A percentile compares a stretch with the other conserved stretches of the same genome.
Conservation (phyloP, 1,140 invertebrate species). For the Dufourea novaeangliae region DNA sequence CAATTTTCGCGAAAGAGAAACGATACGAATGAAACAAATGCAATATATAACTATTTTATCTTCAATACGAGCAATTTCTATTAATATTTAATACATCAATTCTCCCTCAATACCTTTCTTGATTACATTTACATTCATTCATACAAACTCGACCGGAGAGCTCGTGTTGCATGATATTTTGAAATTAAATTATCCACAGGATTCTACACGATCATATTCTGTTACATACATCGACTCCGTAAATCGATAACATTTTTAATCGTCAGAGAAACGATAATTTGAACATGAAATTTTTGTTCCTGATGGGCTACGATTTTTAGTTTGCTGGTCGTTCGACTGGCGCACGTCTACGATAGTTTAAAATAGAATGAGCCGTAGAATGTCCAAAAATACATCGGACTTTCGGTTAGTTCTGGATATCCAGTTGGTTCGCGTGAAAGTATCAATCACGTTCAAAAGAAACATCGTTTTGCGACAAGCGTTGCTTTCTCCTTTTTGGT, state of each 20-base stretch:
- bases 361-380: slow-evolving; percentile 71
- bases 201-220: too few relatives aligned
- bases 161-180: slow-evolving; percentile 14
- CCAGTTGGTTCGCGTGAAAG: slow-evolving; percentile 48
- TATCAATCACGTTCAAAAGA: background rate
- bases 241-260: slow-evolving; percentile 3
- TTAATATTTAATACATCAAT: background rate
- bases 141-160: background rate
- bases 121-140: background rate
- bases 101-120: background rate
- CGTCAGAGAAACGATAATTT: background rate
- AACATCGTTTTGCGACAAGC: background rate
- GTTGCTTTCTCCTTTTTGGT: background rate
- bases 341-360: slow-evolving; percentile 52
- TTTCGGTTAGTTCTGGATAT: slow-evolving; percentile 64
- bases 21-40: background rate
- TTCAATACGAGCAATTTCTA: background rate
- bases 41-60: background rate
- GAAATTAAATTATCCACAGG: background rate
- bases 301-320: slow-evolving; percentile 8
- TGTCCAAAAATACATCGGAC: slow-evolving; percentile 73
- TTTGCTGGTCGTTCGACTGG: slow-evolving; percentile 26
- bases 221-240: background rate
- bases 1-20: background rate
- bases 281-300: background rate